Evolutionary conservation across 2,888 invertebrate species (phyloP), one percentile per base, ranked within the genome.

Genomic region (Buathra laborator): DNA sequence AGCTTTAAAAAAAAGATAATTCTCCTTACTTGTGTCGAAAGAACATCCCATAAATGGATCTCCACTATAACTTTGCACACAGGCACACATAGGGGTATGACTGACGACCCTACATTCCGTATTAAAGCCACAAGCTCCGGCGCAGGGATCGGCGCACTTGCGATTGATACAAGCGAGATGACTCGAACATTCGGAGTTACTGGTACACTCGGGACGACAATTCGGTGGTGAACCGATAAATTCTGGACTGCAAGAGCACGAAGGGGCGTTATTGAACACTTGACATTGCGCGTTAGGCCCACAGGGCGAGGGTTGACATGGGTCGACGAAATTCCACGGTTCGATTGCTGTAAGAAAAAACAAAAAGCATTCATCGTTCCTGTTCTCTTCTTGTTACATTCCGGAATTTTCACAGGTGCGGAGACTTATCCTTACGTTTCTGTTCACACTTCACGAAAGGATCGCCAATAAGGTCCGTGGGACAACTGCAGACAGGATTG

Each of bases 51-150:
- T 90, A 56, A 96, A 95, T 51, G 97, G 96, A 94, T 97, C 96
- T 71, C 97, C 97, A 70, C 95, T 95, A 91, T 95, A 96, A 44
- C 95, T 95, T 87, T 94, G 94, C 2, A 94, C 92, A 94, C 97
- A 96, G 82, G 95, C 94, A 93, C 96, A 96, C 88, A 96, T 95
- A 32, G 97, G 95, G 7, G 96, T 96, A 90, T 97, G 97, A 91
- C 96, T 96, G 66, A 96, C 95, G n/a, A 97, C 96, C 89, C 95
- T 95, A 92, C 97, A 97, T 87, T 96, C 95, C 2, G 97, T 96
- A 91, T 96, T 96, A 64, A 95, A 94, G 66, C 96, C 97, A 89
- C 97, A 97, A 67, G 95, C 95, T 79, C 96, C 95, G 29, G 95
- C 95, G 89, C 97, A 97, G 7, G 97, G 97, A 90, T 97, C 96